These are phyloP conservation scores for Hesperophylax magnus DNA, from an alignment of 1,140 invertebrate genomes.

Conservation along the genomic window DNA sequence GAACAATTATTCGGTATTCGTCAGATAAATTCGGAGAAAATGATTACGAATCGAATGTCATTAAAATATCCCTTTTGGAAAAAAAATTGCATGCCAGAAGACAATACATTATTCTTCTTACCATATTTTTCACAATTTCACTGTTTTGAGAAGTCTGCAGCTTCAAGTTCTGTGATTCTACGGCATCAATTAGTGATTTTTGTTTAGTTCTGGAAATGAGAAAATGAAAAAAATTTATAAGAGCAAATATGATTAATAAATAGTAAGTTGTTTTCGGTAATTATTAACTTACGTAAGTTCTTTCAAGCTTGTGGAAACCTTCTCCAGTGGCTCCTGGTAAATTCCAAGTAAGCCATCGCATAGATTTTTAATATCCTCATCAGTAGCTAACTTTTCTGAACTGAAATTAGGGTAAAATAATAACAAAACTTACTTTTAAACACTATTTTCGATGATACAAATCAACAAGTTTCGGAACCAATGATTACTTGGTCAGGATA, in stretches of 20 bases:
- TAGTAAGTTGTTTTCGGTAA: no score
- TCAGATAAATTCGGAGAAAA: no score
- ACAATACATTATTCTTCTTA: no score
- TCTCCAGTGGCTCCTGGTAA: constrained; percentile 46
- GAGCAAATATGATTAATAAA: no score
- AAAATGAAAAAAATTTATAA: no score
- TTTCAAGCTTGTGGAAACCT: constrained; percentile 34
- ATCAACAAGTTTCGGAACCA: no score
- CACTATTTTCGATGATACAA: no score
- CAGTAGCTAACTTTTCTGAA: constrained; percentile 7
- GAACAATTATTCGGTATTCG: no score
- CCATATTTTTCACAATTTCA: constrained; percentile 51
- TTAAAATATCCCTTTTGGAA: no score
- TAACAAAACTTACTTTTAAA: background rate
- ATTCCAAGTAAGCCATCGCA: constrained; percentile 40
- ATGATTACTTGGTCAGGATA: no score
- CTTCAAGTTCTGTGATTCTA: constrained; percentile 47
- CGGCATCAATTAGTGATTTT: constrained; percentile 38
- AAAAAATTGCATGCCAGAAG: no score
- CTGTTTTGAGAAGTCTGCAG: constrained; percentile 46
- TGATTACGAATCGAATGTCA: no score
- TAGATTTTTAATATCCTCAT: constrained; percentile 42
- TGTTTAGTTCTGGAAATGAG: constrained; percentile 49
- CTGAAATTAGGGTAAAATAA: constrained; percentile 32
- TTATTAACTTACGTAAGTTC: constrained; percentile 49